These are phyloP conservation scores for Bryconaethiops microstoma DNA, from an alignment of 2,797 vertebrate species.

Conservation along the genomic window DNA sequence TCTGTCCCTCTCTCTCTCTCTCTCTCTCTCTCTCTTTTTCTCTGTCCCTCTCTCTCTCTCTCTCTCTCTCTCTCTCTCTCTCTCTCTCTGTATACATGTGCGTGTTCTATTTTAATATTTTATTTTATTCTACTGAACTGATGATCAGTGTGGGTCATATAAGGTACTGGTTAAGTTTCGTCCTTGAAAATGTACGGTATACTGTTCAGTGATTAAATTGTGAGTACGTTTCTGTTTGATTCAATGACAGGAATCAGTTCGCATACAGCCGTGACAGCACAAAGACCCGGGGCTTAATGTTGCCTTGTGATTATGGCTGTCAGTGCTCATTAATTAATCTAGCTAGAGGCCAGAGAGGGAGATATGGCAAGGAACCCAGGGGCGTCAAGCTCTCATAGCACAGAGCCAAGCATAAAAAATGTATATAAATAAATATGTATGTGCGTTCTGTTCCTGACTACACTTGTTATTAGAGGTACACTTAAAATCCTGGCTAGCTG, in stretches of 20 bases:
- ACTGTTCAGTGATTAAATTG: too few species aligned
- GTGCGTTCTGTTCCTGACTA: neutral
- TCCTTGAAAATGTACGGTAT: neutral
- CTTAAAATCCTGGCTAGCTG: neutral
- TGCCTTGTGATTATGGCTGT: conserved; percentile 8
- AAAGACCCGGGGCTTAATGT: neutral
- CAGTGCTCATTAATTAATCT: conserved; percentile 21
- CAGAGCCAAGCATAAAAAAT: neutral
- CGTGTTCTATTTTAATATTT: too few species aligned
- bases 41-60: too few species aligned
- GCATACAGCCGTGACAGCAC: neutral
- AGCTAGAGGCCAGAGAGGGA: conserved; percentile 7
- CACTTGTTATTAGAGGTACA: neutral
- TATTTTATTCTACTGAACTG: too few species aligned
- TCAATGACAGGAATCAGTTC: conserved; percentile 2
- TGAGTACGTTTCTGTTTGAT: neutral
- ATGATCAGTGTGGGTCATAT: too few species aligned
- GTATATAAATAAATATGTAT: neutral
- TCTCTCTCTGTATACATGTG: too few species aligned
- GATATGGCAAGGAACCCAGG: neutral
- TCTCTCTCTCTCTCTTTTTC: too few species aligned
- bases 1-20: too few species aligned
- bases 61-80: too few species aligned
- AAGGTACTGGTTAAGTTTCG: too few species aligned
- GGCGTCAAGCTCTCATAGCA: neutral